These are phyloP conservation scores for Alviniconcha marisindica DNA, from an alignment of 1,140 invertebrate species.

Conservation along the genomic window DNA sequence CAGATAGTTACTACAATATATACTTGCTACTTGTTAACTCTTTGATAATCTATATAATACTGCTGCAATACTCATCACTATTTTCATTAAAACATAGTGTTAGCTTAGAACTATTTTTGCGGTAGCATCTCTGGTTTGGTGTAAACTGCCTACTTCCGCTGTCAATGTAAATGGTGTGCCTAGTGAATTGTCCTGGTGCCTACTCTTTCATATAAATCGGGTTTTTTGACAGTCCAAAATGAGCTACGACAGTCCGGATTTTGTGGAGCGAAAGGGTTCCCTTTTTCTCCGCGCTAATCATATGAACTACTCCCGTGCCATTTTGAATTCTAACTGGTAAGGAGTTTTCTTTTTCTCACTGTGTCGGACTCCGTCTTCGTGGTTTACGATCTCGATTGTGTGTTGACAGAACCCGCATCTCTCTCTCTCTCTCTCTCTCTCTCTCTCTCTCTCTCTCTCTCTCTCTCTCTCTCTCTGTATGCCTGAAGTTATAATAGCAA, in stretches of 20 bases:
- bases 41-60: neutral
- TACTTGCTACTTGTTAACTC: neutral
- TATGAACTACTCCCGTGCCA: conserved; percentile 74
- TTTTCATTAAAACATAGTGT: neutral
- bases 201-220: neutral
- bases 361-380: too few species aligned
- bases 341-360: conserved; percentile 22
- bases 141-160: conserved; percentile 61
- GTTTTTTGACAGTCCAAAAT: too few species aligned
- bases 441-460: neutral
- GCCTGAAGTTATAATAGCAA: too few species aligned
- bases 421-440: neutral
- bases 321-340: conserved; percentile 73
- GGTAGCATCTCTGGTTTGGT: neutral
- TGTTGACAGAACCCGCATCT: too few species aligned
- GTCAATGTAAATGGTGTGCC: conserved; percentile 67
- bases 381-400: too few species aligned
- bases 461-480: neutral
- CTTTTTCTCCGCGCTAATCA: conserved; percentile 70
- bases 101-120: neutral
- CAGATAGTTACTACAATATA: neutral
- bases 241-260: conserved; percentile 11
- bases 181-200: neutral
- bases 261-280: conserved; percentile 69
- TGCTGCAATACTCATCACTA: neutral